Evolutionary conservation across 2,797 vertebrate species (phyloP), one percentile per base, ranked within the genome.

Genomic region (Fistularia tabacaria): DNA sequence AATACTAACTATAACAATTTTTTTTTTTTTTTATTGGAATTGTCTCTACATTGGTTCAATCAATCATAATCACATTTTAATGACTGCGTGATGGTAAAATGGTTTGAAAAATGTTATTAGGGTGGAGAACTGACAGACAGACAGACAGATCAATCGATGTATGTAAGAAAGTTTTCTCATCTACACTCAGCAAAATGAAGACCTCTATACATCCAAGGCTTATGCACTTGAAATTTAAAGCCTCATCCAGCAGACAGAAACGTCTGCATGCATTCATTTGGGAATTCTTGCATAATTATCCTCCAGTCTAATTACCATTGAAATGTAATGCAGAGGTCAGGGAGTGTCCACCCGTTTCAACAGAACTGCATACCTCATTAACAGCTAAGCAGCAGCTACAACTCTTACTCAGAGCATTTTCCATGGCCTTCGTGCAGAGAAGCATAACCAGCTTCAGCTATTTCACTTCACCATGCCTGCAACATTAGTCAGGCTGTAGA

Each of bases 241-340:
- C 2, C 25, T 3, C 25, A 5, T 25, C 51, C 54, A 38, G 36
- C 14, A 40, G 54, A 45, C 50, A 53, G 41, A 9, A 46, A 25
- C 25, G 14, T 45, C 56, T 43, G 10, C 9, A 10, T 38, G 14
- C 51, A 44, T 50, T 60, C 54, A 43, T 46, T 37, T 14, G 40
- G 50, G 64, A 49, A 50, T 38, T 52, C 56, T 40, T 50, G 37
- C 40, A 10, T 51, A 64, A 61, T 69, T 61, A 69, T 70, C 49
- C 48, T 61, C 54, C 49, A 52, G 44, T 41, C 55, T 75, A 76
- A 83, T 77, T 66, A 73, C 9, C 51, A 40, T 40, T 54, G n/a
- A 62, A 66, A 66, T 61, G 53, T 57, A 60, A 67, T 38, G 49
- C 46, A 51, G 66, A 76, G 66, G 72, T 83, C 74, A 78, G 44